phyloP scores from a whole-genome alignment of 2,113 vertebrate genomes.

The Nycticebus coucang region DNA sequence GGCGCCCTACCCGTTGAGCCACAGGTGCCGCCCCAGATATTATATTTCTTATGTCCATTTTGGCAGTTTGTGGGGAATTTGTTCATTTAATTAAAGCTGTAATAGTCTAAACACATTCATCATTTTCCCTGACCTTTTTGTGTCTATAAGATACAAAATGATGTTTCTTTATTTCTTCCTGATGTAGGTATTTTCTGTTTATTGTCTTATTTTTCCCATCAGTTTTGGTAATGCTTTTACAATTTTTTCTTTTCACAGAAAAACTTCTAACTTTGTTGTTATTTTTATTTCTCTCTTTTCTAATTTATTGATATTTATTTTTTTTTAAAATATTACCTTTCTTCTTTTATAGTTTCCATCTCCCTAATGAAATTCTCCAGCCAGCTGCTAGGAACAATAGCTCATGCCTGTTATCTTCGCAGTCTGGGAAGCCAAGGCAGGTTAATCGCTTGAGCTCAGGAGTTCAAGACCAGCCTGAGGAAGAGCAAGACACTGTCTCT shows the following conservation, averaged over 20 bases:
- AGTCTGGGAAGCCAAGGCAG: too few relatives aligned
- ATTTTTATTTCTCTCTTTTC: not conserved
- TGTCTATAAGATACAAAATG: not conserved
- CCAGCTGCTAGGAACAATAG: too few relatives aligned
- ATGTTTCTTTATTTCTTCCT: not conserved
- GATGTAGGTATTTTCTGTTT: not conserved
- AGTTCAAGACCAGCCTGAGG: too few relatives aligned
- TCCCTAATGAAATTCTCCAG: not conserved
- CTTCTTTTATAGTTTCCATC: not conserved
- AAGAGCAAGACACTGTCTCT: too few relatives aligned
- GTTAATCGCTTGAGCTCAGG: too few relatives aligned
- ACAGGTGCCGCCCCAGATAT: too few relatives aligned
- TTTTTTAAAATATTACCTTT: not conserved
- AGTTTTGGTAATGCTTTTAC: not conserved
- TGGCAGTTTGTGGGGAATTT: not conserved
- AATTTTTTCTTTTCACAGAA: not conserved
- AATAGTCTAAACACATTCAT: not conserved
- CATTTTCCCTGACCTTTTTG: not conserved
- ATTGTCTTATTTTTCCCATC: not conserved
- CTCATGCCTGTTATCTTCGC: too few relatives aligned
- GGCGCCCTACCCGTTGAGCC: too few relatives aligned
- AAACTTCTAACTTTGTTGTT: not conserved
- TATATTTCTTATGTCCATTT: not conserved
- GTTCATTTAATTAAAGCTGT: not conserved
- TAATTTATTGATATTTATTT: not conserved